Evolutionary conservation across 2,797 vertebrate genomes (phyloP), one percentile per base, ranked within the genome.

Genomic region (Chanos chanos): DNA sequence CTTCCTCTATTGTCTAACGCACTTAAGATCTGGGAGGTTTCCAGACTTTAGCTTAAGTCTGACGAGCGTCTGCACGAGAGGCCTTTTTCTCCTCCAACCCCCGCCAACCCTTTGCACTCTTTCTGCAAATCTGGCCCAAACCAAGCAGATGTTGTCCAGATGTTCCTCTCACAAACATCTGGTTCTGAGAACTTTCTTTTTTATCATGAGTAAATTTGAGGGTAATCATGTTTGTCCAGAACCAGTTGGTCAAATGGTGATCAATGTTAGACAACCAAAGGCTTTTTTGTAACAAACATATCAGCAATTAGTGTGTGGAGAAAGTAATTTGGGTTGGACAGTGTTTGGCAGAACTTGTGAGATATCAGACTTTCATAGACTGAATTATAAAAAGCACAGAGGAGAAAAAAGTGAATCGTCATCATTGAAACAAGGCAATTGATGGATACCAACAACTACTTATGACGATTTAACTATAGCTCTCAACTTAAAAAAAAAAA

Each of bases 81-180:
- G 7, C 25, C 5, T 45, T 30, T 48, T 21, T 50, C 3, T 51
- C 60, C 25, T 41, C 57, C 52, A 43, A 44, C 53, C 43, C 36
- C 64, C 45, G 58, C 39, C n/a, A 65, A 48, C 61, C 56, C 52
- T 72, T 65, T 70, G 51, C 66, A 71, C 65, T 60, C 71, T 78
- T 81, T 78, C 51, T 71, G 65, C 58, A 77, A 66, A 82, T 77
- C 71, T 73, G 77, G 74, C 73, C 75, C 61, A 77, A 85, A 75
- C 37, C 6, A 62, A 40, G 68, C 88, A 90, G 87, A 89, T 91
- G 89, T 85, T 81, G 72, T 72, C 80, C 88, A 91, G 88, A 89
- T 91, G 88, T 85, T 77, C 72, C 66, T 70, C 72, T 73, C 81
- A 73, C 61, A 82, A 80, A 84, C 87, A 88, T 89, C 82, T 89